phyloP scores from a whole-genome alignment of 2,888 invertebrate genomes.

The Eurytoma adleriae region DNA sequence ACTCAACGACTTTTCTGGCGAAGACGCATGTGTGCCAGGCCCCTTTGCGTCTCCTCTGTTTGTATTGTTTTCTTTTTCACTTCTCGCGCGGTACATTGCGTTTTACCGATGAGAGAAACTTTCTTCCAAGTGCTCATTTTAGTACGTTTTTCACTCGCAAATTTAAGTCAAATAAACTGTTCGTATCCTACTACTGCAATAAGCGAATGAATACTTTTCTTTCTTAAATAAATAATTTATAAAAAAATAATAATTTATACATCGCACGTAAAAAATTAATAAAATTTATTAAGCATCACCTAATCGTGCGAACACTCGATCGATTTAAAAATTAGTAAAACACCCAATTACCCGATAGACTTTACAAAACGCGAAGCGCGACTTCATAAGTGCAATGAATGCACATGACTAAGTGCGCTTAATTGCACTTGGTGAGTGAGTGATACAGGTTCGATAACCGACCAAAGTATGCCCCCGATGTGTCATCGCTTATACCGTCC shows the following conservation, averaged over 20 bases:
- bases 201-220: no score
- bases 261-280: no score
- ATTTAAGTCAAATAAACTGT: no score
- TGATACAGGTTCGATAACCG: conserved; percentile 55
- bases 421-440: conserved; percentile 42
- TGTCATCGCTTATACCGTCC: conserved; percentile 38
- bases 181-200: no score
- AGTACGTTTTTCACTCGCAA: not conserved
- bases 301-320: no score
- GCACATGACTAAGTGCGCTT: conserved; percentile 33
- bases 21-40: conserved; percentile 9
- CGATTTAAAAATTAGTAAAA: not conserved
- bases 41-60: conserved; percentile 20
- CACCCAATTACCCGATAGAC: conserved; percentile 5
- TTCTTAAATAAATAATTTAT: no score
- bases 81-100: not conserved
- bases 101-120: not conserved
- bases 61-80: conserved; percentile 5
- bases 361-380: not conserved
- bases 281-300: no score
- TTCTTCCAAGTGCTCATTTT: not conserved
- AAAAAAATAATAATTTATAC: no score
- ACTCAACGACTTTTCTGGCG: conserved; percentile 20
- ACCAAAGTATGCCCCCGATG: conserved; percentile 44
- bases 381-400: conserved; percentile 18